Conservation (phyloP, 2,113 vertebrate species). For the cat (Felis catus) region F.catus_Fca126_mat1.0 CM031418.1:21025501-21026000, state of each 20-base stretch:
- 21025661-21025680: background rate
- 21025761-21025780: background rate
- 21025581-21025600: background rate
- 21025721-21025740: background rate
- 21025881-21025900: background rate
- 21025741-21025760: background rate
- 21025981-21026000: background rate
- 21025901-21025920: background rate
- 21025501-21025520: background rate
- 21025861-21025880: background rate
- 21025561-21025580: background rate
- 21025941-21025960: background rate
- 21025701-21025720: background rate
- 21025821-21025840: background rate
- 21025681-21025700: background rate
- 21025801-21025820: background rate
- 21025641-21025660: background rate
- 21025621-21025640: background rate
- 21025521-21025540: background rate
- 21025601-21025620: background rate
- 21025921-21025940: background rate
- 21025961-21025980: background rate
- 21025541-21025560: background rate
- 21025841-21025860: background rate
- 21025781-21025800: background rate